Percentiles rank a stretch among this genome's conserved stretches.
Conservation (phyloP, 2,888 invertebrate genomes). For the Troglohyphantes excavatus region DNA sequence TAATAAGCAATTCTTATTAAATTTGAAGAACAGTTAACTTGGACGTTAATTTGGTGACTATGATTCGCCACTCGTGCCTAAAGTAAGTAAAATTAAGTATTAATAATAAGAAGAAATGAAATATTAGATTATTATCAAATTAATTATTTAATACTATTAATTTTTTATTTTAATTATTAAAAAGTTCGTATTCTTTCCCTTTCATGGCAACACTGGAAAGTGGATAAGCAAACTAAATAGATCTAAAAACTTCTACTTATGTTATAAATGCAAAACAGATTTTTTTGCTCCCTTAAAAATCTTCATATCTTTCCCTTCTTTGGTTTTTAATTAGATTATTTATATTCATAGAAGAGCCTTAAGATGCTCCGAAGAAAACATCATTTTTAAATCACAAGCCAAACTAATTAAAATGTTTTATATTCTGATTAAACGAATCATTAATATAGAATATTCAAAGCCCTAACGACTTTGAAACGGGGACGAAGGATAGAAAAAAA, state of each 20-base stretch:
- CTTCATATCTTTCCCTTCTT: slow-evolving; percentile 37
- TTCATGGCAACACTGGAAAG: too few relatives aligned
- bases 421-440: slow-evolving; percentile 75
- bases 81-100: too few relatives aligned
- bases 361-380: slow-evolving; percentile 27
- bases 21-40: too few relatives aligned
- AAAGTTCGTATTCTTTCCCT: too few relatives aligned
- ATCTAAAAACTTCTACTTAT: slow-evolving; percentile 18
- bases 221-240: too few relatives aligned
- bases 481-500: not conserved
- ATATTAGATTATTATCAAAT: too few relatives aligned
- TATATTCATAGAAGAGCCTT: slow-evolving; percentile 61
- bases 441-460: slow-evolving; percentile 77
- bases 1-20: too few relatives aligned
- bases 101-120: too few relatives aligned
- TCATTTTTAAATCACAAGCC: slow-evolving; percentile 73
- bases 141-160: too few relatives aligned
- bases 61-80: too few relatives aligned
- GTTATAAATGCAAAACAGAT: slow-evolving; percentile 33
- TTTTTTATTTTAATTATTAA: too few relatives aligned
- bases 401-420: slow-evolving; percentile 78
- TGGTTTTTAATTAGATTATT: slow-evolving; percentile 69
- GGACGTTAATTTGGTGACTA: too few relatives aligned
- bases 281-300: not conserved
- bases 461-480: slow-evolving; percentile 72